Conservation (phyloP, 2,113 vertebrate genomes). For the Alectura lathami region DNA sequence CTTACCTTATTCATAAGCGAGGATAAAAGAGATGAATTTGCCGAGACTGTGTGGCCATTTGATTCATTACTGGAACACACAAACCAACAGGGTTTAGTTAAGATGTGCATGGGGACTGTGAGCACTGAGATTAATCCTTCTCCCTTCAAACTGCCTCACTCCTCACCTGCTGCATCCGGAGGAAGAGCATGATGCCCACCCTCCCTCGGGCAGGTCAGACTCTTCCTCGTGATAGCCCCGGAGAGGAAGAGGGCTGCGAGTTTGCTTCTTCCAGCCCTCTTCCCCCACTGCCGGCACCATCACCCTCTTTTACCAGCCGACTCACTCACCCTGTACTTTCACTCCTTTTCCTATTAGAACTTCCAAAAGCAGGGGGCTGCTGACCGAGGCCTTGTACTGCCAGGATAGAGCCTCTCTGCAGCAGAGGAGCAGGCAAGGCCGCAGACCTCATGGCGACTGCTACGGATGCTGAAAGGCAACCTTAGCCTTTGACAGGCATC, state of each 20-base stretch:
- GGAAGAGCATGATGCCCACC: not conserved
- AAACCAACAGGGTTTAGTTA: constrained; percentile 93
- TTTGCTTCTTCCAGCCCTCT: not conserved
- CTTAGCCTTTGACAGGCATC: not conserved
- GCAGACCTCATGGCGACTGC: not conserved
- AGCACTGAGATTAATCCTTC: constrained; percentile 83
- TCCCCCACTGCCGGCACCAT: not conserved
- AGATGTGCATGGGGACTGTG: constrained; percentile 84
- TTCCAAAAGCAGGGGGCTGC: not conserved
- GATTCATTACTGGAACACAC: constrained; percentile 98
- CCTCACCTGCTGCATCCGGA: constrained; percentile 22
- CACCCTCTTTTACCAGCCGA: not conserved
- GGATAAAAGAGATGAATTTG: constrained; percentile 99
- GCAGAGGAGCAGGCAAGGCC: not conserved
- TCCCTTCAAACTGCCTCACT: constrained; percentile 55
- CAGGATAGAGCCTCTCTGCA: not conserved
- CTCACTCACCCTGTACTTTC: not conserved
- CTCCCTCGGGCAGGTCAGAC: not conserved
- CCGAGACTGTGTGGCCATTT: constrained; percentile 94
- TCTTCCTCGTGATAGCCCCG: not conserved
- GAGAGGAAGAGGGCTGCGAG: not conserved
- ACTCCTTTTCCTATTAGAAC: not conserved
- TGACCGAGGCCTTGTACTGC: not conserved
- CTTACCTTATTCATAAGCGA: constrained; percentile 99
- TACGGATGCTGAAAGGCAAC: not conserved